Evolutionary conservation across 2,888 invertebrate genomes (phyloP).

Genomic region (Belgica antarctica): DNA sequence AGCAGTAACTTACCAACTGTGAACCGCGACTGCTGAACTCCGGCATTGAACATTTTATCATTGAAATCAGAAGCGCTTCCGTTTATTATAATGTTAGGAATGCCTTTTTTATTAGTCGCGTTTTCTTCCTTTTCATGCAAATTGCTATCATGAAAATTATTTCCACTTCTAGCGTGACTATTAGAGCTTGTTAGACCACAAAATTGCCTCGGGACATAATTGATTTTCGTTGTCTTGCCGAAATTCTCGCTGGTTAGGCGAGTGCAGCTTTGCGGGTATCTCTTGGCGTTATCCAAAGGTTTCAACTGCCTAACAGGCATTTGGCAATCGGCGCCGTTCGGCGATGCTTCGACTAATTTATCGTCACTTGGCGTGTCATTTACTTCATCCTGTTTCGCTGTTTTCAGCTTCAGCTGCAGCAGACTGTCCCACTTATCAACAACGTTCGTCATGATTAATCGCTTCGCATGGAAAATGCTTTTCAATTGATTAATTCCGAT

Average conservation of each 20-base stretch:
- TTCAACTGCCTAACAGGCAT: too few relatives aligned
- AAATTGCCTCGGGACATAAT: constrained; percentile 32
- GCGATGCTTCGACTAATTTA: too few relatives aligned
- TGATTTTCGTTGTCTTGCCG: constrained; percentile 27
- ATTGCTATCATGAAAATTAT: neutral
- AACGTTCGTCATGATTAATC: constrained; percentile 30
- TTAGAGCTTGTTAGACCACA: constrained; percentile 19
- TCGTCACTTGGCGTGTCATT: constrained; percentile 5
- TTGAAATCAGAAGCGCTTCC: constrained; percentile 39
- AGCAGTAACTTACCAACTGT: constrained; percentile 46
- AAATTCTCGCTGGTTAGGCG: constrained; percentile 11
- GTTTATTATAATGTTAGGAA: constrained; percentile 42
- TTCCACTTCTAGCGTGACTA: constrained; percentile 22
- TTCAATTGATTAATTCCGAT: constrained; percentile 35
- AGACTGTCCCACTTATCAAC: constrained; percentile 18
- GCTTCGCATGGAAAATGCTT: neutral
- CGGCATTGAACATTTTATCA: constrained; percentile 45
- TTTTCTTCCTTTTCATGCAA: constrained; percentile 43
- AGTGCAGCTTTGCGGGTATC: too few relatives aligned
- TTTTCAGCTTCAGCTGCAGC: constrained; percentile 11
- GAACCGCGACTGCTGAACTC: constrained; percentile 45
- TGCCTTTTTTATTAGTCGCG: constrained; percentile 25
- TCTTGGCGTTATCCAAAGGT: too few relatives aligned
- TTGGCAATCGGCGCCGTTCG: too few relatives aligned
- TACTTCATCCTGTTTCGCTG: constrained; percentile 16